These are phyloP conservation scores for Patagioenas fasciata DNA, from an alignment of 2,113 vertebrate genomes.

Conservation along the genomic window DNA sequence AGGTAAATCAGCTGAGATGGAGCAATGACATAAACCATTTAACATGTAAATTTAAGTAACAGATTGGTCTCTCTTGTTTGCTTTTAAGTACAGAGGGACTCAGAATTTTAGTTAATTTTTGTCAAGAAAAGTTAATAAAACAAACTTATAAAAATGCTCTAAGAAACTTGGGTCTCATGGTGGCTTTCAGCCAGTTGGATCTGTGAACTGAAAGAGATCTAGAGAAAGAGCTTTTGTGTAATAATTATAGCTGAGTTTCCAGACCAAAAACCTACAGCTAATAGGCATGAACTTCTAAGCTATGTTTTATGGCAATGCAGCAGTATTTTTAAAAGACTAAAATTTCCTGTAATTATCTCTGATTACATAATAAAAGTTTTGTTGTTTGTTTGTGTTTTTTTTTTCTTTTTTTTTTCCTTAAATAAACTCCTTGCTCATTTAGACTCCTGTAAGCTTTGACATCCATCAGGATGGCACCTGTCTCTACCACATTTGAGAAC, in stretches of 20 bases:
- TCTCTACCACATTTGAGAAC: neutral
- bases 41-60: neutral
- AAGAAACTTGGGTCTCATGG: neutral
- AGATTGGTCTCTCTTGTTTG: neutral
- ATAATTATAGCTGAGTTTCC: neutral
- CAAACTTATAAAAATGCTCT: neutral
- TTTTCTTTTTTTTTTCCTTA: neutral
- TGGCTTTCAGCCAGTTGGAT: neutral
- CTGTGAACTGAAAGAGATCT: neutral
- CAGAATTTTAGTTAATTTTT: neutral
- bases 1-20: neutral
- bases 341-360: neutral
- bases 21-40: neutral
- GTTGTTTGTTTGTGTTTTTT: too few relatives aligned
- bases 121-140: neutral
- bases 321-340: neutral
- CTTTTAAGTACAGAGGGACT: neutral
- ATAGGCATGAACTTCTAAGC: neutral
- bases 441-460: neutral
- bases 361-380: neutral
- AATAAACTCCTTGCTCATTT: neutral
- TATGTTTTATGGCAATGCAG: neutral
- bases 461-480: neutral
- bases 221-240: neutral
- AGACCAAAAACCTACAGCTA: neutral